These are phyloP conservation scores for Pterostichus madidus DNA, from an alignment of 2,888 invertebrate species.

Conservation along the genomic window DNA sequence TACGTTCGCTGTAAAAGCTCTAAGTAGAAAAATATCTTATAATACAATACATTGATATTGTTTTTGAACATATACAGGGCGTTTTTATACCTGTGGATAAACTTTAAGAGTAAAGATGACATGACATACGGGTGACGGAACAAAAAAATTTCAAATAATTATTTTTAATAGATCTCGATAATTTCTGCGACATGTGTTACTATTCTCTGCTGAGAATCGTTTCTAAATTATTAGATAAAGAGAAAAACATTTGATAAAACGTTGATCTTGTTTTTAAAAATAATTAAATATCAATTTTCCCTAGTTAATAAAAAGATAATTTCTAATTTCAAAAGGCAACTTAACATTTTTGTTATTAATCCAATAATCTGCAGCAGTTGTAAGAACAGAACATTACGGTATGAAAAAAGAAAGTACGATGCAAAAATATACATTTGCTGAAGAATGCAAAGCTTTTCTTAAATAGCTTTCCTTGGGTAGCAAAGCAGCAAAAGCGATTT, in stretches of 20 bases:
- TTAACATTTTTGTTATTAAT: slow-evolving; percentile 27
- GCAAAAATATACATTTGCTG: slow-evolving; percentile 36
- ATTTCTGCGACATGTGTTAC: too few relatives aligned
- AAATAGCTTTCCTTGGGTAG: slow-evolving; percentile 45
- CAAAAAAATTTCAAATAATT: too few relatives aligned
- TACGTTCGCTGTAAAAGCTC: slow-evolving; percentile 17
- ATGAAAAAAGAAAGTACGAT: slow-evolving; percentile 26
- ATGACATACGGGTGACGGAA: too few relatives aligned
- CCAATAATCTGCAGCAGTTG: slow-evolving; percentile 45
- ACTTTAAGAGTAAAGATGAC: too few relatives aligned
- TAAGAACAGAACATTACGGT: slow-evolving; percentile 4
- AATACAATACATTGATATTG: slow-evolving; percentile 13
- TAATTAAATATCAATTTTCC: neutral
- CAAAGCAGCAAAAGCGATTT: slow-evolving; percentile 49
- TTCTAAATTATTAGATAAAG: too few relatives aligned
- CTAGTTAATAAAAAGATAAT: slow-evolving; percentile 24
- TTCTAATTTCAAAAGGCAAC: slow-evolving; percentile 8
- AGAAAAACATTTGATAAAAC: too few relatives aligned
- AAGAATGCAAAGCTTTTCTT: slow-evolving; percentile 62
- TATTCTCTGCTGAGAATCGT: too few relatives aligned
- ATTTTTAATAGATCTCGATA: too few relatives aligned
- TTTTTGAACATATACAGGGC: neutral
- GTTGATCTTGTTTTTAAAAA: too few relatives aligned
- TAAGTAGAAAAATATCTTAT: slow-evolving; percentile 33
- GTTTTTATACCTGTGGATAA: too few relatives aligned